A percentile compares a stretch with the other conserved stretches of the same genome.
Evolutionary conservation across 1,140 invertebrate genomes (phyloP).

Genomic region (Euwallacea fornicatus): DNA sequence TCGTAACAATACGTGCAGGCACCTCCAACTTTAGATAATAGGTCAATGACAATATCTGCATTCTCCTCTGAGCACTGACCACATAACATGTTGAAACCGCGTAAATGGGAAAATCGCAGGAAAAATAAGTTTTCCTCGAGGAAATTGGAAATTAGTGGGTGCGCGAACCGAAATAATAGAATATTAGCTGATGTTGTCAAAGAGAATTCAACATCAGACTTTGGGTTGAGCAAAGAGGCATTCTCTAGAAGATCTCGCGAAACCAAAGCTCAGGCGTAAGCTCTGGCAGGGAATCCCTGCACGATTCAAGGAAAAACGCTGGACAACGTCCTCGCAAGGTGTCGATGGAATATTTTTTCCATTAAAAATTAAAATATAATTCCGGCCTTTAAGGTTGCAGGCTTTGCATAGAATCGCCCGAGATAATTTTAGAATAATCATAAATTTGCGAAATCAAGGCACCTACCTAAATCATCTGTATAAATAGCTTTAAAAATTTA

Average conservation of each 20-base stretch:
- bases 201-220: no score
- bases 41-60: conserved; percentile 23
- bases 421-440: conserved; percentile 22
- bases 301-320: neutral
- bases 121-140: no score
- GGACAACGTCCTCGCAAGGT: neutral
- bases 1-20: conserved; percentile 25
- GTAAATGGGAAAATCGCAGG: no score
- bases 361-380: neutral
- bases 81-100: conserved; percentile 23
- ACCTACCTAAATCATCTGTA: conserved; percentile 23
- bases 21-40: conserved; percentile 26
- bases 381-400: neutral
- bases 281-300: no score
- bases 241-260: no score
- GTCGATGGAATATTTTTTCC: neutral
- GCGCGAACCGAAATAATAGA: no score
- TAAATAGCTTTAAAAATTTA: conserved; percentile 21
- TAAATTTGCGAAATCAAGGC: conserved; percentile 18
- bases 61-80: conserved; percentile 26
- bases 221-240: no score
- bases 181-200: no score
- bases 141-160: no score
- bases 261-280: no score
- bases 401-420: conserved; percentile 1